Evolutionary conservation across 1,140 invertebrate species (phyloP).

Genomic region (Polyergus mexicanus): DNA sequence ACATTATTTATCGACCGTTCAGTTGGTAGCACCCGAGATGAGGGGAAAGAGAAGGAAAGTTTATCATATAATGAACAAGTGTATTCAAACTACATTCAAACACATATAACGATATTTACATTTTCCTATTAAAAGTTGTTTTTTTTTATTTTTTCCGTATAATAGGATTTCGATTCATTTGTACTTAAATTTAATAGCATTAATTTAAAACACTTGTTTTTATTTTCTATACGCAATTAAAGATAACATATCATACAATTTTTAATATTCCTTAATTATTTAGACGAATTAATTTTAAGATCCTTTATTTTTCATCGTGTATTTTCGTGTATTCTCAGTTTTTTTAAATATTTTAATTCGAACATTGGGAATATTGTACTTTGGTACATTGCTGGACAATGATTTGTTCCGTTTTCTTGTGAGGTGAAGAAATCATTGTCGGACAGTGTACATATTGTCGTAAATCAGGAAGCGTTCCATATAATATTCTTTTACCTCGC

Average conservation of each 20-base stretch:
- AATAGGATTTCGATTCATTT: conserved; percentile 16
- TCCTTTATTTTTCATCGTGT: not conserved
- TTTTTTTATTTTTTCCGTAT: not conserved
- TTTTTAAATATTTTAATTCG: not conserved
- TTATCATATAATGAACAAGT: conserved; percentile 16
- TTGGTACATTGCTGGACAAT: too few species aligned
- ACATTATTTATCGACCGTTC: conserved; percentile 55
- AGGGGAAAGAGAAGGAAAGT: conserved; percentile 6
- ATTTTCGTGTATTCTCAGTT: not conserved
- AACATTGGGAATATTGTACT: not conserved
- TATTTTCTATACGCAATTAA: too few species aligned
- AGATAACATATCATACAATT: not conserved
- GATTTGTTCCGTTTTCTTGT: too few species aligned
- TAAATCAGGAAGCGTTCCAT: conserved; percentile 29
- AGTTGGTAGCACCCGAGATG: not conserved
- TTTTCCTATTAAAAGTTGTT: not conserved
- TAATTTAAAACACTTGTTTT: not conserved
- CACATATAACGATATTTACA: conserved; percentile 26
- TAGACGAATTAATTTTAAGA: not conserved
- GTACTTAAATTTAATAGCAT: not conserved
- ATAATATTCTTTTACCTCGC: conserved; percentile 8
- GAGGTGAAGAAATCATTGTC: too few species aligned
- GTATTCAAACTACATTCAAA: conserved; percentile 6
- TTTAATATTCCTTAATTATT: not conserved
- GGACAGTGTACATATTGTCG: not conserved